Percentiles rank a stretch among this genome's conserved stretches.
phyloP scores from a whole-genome alignment of 1,140 invertebrate species.

The Drosophila arizonae region DNA sequence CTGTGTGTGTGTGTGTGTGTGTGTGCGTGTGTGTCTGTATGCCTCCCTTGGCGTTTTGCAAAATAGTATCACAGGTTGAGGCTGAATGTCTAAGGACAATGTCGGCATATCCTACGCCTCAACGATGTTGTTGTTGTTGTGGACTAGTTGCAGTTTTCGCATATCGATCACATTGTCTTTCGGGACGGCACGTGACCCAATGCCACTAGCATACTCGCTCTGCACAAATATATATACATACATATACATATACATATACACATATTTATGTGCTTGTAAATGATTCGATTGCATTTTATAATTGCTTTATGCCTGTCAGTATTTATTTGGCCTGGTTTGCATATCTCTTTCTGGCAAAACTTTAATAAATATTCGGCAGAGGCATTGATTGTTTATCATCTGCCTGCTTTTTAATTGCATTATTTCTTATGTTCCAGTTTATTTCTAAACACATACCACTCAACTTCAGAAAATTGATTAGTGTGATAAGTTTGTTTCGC shows the following conservation, averaged over 20 bases:
- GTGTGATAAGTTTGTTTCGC: neutral
- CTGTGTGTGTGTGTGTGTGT: constrained; percentile 26
- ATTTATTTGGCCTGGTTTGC: constrained; percentile 65
- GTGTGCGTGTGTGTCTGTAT: constrained; percentile 29
- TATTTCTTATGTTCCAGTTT: constrained; percentile 5
- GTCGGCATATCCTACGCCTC: constrained; percentile 55
- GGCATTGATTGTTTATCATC: constrained; percentile 42
- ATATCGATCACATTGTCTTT: constrained; percentile 70
- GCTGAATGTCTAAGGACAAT: constrained; percentile 66
- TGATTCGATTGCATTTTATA: constrained; percentile 68
- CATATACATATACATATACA: neutral
- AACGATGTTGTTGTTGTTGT: constrained; percentile 29
- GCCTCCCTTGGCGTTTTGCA: constrained; percentile 58
- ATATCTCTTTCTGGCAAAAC: constrained; percentile 57
- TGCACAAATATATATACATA: neutral
- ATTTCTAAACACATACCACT: neutral
- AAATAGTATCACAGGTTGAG: constrained; percentile 61
- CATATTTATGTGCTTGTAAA: constrained; percentile 24
- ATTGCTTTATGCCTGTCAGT: constrained; percentile 56
- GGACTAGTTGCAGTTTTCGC: constrained; percentile 59
- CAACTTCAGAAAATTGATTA: neutral
- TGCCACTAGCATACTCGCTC: constrained; percentile 2
- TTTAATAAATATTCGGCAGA: constrained; percentile 65
- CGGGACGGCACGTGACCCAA: constrained; percentile 56
- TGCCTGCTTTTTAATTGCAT: neutral